Evolutionary conservation across 2,888 invertebrate genomes (phyloP).

Genomic region (Gasteruption jaculator): DNA sequence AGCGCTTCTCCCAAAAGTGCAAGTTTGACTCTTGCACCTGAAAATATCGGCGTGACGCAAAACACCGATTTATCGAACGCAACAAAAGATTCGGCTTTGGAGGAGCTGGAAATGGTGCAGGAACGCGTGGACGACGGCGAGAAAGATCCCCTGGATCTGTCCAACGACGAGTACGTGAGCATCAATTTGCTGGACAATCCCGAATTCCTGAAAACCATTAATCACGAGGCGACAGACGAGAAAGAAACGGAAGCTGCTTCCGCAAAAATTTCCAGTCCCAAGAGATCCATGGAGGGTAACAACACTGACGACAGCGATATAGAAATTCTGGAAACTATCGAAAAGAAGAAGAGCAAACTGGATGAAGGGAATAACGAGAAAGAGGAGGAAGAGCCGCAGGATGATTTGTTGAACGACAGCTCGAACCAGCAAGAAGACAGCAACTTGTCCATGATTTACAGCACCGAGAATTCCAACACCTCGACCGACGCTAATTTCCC

Average conservation of each 20-base stretch:
- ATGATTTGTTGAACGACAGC: not conserved
- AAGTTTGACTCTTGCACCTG: no score
- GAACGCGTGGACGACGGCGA: no score
- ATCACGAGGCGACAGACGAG: slow-evolving; percentile 1
- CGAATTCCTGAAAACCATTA: slow-evolving; percentile 27
- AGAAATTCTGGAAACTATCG: slow-evolving; percentile 32
- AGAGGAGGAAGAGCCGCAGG: not conserved
- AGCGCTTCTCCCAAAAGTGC: no score
- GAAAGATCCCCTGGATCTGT: slow-evolving; percentile 24
- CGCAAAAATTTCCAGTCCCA: no score
- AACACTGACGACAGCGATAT: slow-evolving; percentile 43
- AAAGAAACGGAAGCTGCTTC: not conserved
- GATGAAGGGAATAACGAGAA: slow-evolving; percentile 4
- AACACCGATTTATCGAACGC: not conserved
- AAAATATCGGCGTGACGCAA: not conserved
- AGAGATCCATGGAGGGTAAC: no score
- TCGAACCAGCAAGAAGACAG: slow-evolving; percentile 4
- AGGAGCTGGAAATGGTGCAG: slow-evolving; percentile 23
- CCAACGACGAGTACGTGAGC: slow-evolving; percentile 35
- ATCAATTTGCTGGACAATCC: slow-evolving; percentile 39
- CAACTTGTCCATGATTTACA: slow-evolving; percentile 14
- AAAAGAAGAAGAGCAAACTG: slow-evolving; percentile 9
- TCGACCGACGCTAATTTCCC: slow-evolving; percentile 6
- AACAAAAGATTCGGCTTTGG: slow-evolving; percentile 23
- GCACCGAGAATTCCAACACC: slow-evolving; percentile 21